phyloP scores from a whole-genome alignment of 2,113 vertebrate species.

The Acanthochromis polyacanthus region DNA sequence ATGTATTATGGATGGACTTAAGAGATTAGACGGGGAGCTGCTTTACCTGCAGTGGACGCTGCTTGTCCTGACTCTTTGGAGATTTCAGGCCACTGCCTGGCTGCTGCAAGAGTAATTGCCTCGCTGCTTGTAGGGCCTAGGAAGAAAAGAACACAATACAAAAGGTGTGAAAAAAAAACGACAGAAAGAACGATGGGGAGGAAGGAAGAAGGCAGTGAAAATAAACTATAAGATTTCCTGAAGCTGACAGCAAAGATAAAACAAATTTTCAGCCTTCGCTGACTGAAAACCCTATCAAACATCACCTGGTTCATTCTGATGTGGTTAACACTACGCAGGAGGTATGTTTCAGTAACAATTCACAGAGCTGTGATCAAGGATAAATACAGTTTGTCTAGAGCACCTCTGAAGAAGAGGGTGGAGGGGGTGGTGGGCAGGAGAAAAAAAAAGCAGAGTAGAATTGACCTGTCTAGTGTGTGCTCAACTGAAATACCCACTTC shows the following conservation, averaged over 20 bases:
- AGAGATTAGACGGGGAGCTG: constrained; percentile 83
- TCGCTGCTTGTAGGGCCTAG: constrained; percentile 98
- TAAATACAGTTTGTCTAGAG: constrained; percentile 92
- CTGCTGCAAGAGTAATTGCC: constrained; percentile 99
- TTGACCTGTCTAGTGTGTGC: constrained; percentile 96
- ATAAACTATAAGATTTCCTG: constrained; percentile 67
- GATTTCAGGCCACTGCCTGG: constrained; percentile 99
- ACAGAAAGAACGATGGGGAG: constrained; percentile 45
- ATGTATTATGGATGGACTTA: constrained; percentile 84
- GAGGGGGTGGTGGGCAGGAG: constrained; percentile 17
- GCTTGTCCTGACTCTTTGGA: constrained; percentile 99
- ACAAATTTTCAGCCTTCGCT: constrained; percentile 47
- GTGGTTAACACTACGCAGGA: constrained; percentile 45
- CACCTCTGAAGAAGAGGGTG: constrained; percentile 83
- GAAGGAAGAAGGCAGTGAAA: constrained; percentile 48
- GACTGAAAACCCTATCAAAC: constrained; percentile 42
- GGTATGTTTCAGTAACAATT: constrained; percentile 83
- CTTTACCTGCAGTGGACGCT: constrained; percentile 98
- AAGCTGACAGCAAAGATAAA: constrained; percentile 59
- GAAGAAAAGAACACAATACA: constrained; percentile 73
- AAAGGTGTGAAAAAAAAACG: constrained; percentile 62
- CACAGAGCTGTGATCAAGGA: constrained; percentile 86
- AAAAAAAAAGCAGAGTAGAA: constrained; percentile 79
- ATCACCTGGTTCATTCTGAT: constrained; percentile 33
- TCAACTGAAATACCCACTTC: constrained; percentile 97